Evolutionary conservation across 2,113 vertebrate genomes (phyloP), one percentile per base, ranked within the genome.

Genomic region (Poeciliopsis occidentalis): DNA sequence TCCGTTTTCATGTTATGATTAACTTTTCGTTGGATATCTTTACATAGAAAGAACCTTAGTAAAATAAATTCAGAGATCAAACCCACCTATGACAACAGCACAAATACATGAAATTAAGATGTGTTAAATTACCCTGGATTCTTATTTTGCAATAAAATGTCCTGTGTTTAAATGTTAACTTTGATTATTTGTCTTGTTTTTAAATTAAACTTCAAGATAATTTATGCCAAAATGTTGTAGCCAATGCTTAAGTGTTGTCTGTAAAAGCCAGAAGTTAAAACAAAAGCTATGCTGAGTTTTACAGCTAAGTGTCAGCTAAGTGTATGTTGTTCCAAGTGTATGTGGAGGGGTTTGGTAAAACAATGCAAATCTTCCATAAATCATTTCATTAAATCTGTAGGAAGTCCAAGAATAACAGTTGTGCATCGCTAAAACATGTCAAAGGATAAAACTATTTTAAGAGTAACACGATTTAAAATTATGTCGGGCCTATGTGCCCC

Each of bases 361-460:
- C 44, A 19, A 47, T 19, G 17, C 15, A 47, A 47, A 47, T 19
- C 44, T 47, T 7, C 44, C 4, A 47, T 47, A 19, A 47, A 47
- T 47, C 44, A 1, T 47, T 47, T 47, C 17, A 47, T 19, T 47
- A 19, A 47, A 17, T 17, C 13, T 47, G 17, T 47, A 19, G 17
- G 44, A 67, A 67, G 30, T 47, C 12, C 31, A 66, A 17, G 4
- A 62, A 22, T 19, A 6, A 47, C 44, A 19, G 64, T n/a, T 67
- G 4, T 78, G 76, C 68, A 70, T 60, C 51, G 26, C n/a, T 2
- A 39, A 64, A 66, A 26, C 24, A 63, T 78, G 78, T 65, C 30
- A 76, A 76, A 75, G 29, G 61, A 73, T 27, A 76, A 63, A 76
- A 70, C 26, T 65, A 60, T 71, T 69, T 71, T 67, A 73, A 84